phyloP scores from a whole-genome alignment of 2,888 invertebrate genomes.

The Drosophila acutilabella region DNA sequence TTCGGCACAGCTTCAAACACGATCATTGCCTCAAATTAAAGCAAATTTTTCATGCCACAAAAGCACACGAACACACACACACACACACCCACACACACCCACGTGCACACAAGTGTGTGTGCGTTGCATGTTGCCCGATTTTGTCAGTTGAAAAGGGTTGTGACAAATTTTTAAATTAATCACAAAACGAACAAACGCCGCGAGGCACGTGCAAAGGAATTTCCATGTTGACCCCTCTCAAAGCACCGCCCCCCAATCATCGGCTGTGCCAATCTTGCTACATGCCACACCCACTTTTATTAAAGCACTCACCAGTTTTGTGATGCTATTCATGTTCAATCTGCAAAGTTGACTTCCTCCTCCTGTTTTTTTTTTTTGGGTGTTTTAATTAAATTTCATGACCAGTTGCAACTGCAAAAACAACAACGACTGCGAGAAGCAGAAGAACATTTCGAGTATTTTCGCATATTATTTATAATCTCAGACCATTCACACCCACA shows the following conservation, averaged over 20 bases:
- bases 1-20: conserved; percentile 30
- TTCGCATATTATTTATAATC: conserved; percentile 56
- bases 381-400: conserved; percentile 74
- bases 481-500: neutral
- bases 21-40: conserved; percentile 41
- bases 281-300: neutral
- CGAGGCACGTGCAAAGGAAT: conserved; percentile 46
- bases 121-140: conserved; percentile 42
- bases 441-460: conserved; percentile 15
- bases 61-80: conserved; percentile 1
- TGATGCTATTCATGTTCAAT: conserved; percentile 8
- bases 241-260: neutral
- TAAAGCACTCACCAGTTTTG: conserved; percentile 10
- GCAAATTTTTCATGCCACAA: conserved; percentile 37
- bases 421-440: conserved; percentile 6
- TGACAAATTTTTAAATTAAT: conserved; percentile 79
- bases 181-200: conserved; percentile 60
- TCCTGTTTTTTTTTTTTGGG: conserved; percentile 13
- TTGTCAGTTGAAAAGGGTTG: conserved; percentile 76
- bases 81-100: neutral
- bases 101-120: too few species aligned
- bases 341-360: conserved; percentile 16
- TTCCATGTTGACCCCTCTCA: conserved; percentile 29
- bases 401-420: conserved; percentile 41
- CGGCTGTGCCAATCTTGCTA: neutral